Conservation (phyloP, 2,888 invertebrate genomes). For the Ypsolopha sequella region DNA sequence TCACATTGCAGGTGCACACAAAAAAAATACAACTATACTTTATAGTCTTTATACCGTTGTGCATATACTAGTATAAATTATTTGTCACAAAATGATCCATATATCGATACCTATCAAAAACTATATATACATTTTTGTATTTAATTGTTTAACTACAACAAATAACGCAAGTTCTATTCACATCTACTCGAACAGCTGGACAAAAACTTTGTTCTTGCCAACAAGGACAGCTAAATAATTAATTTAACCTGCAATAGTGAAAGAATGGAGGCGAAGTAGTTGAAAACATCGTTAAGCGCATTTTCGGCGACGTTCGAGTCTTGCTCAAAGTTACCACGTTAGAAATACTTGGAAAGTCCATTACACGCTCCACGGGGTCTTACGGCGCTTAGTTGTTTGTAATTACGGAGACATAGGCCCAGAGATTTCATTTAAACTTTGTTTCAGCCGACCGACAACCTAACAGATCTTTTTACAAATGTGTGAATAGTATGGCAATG, state of each 20-base stretch:
- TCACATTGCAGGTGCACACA: too few relatives aligned
- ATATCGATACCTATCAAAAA: too few relatives aligned
- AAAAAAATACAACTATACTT: too few relatives aligned
- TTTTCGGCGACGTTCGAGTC: slow-evolving; percentile 55
- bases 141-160: too few relatives aligned
- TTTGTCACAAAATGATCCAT: too few relatives aligned
- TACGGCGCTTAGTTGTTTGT: slow-evolving; percentile 51
- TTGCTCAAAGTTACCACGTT: slow-evolving; percentile 62
- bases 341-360: slow-evolving; percentile 67
- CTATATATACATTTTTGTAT: too few relatives aligned
- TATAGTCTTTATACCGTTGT: too few relatives aligned
- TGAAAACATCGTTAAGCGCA: slow-evolving; percentile 65
- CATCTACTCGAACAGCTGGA: too few relatives aligned
- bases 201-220: too few relatives aligned
- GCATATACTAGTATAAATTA: too few relatives aligned
- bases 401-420: slow-evolving; percentile 57
- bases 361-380: slow-evolving; percentile 47
- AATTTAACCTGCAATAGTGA: slow-evolving; percentile 49
- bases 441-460: slow-evolving; percentile 37
- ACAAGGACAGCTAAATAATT: slow-evolving; percentile 33
- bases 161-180: too few relatives aligned
- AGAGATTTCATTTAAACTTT: slow-evolving; percentile 28
- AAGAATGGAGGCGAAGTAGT: slow-evolving; percentile 47
- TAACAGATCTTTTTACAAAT: slow-evolving; percentile 42
- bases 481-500: neutral